Base-by-base conservation (phyloP, 2,113 vertebrate species). In the Solea senegalensis region DNA sequence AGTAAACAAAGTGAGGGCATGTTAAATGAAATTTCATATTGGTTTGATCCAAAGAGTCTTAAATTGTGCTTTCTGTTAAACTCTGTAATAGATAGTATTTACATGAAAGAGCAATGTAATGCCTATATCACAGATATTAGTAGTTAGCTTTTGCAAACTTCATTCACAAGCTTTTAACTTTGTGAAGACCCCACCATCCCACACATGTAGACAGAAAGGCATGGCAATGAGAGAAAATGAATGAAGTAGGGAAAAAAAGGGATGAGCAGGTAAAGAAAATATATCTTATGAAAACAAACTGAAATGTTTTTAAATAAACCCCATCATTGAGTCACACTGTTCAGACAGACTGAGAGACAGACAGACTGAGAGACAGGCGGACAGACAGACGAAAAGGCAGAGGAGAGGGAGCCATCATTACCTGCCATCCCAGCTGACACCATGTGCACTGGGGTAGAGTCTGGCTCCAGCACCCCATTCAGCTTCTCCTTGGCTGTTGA, bases 371-470 rank as follows among this genome's bases (percentile, higher is more conserved):
- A 75, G 58, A 57, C 44, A 56, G 58, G 69, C 49, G 62, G 55
- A 72, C 44, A 56, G 58, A 72, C 49, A 65, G 55, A 72, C 53
- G 62, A 52, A 1, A 71, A 75, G 16, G 59, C n/a, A 46, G 74
- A 16, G 61, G 63, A 58, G 80, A 54, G 61, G 79, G 83, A 82
- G 72, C 64, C 34, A 71, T 80, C 88, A 93, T 95, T 97, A 98
- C 98, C 98, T 97, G 97, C 98, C 90, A 97, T 90, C 81, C 95
- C 97, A 79, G 98, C 97, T 45, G 98, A 99, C 88, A 96, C 91
- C 97, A 99, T 97, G 93, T 99, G 97, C 87, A 99, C 97, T 91
- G 95, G 95, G 80, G 94, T 97, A 66, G 97, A 98, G 88, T 99
- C 97, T 40, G 96, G 94, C 84, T 94, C 95, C 80, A 98, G 95